Percentiles rank a stretch among this genome's conserved stretches.
These are phyloP conservation scores for Megalurothrips usitatus DNA, from an alignment of 2,888 invertebrate genomes.

Conservation along the genomic window DNA sequence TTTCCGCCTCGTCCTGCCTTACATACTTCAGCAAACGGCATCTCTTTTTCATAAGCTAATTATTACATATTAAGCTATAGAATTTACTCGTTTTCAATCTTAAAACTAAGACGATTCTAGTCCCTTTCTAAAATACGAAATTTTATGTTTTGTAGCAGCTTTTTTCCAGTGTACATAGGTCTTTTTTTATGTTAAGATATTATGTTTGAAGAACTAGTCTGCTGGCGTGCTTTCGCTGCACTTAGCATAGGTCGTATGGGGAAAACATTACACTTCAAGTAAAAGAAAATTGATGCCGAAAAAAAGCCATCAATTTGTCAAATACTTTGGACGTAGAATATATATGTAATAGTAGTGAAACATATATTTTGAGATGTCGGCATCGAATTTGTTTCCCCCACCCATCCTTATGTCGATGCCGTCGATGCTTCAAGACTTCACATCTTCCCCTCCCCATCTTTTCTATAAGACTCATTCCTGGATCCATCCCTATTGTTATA, in stretches of 20 bases:
- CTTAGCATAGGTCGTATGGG: background rate
- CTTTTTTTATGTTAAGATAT: background rate
- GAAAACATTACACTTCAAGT: constrained; percentile 15
- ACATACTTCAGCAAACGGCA: background rate
- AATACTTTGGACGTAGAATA: background rate
- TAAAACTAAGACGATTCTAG: background rate
- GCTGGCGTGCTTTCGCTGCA: background rate
- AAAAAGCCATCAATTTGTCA: background rate
- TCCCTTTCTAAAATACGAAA: background rate
- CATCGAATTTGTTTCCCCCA: background rate
- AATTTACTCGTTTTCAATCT: background rate
- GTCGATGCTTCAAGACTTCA: background rate
- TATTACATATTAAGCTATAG: background rate
- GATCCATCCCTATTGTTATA: background rate
- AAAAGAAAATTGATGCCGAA: background rate
- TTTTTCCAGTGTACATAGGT: background rate
- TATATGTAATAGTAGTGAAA: background rate
- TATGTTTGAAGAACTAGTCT: background rate
- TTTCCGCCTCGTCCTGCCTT: background rate
- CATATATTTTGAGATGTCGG: background rate
- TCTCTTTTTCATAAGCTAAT: background rate
- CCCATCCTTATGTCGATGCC: background rate
- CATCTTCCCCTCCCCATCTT: background rate
- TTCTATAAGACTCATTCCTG: background rate
- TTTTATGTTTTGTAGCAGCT: background rate